Conservation (phyloP, 2,888 invertebrate genomes). For the Dysmachus trigonus region DNA sequence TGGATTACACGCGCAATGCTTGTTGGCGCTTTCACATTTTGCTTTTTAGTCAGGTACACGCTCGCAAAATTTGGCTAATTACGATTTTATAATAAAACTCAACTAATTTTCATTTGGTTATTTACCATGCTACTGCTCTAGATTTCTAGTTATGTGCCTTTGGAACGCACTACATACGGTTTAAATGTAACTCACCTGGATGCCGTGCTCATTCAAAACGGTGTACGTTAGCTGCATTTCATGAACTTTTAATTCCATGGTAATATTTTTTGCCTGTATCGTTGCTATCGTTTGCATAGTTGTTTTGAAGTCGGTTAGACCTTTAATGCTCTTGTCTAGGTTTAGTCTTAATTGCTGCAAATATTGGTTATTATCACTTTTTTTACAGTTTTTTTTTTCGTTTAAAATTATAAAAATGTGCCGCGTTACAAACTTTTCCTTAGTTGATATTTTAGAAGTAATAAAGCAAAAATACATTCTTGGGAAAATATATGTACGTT, state of each 20-base stretch:
- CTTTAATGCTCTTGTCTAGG: constrained; percentile 79
- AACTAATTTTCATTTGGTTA: background rate
- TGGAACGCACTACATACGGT: background rate
- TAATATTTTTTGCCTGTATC: constrained; percentile 78
- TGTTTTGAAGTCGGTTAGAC: constrained; percentile 81
- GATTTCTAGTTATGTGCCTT: background rate
- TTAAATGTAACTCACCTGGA: constrained; percentile 68
- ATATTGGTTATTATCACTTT: background rate
- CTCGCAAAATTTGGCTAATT: background rate
- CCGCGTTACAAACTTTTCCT: too few species aligned
- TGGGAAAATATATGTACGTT: too few species aligned
- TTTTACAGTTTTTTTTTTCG: background rate
- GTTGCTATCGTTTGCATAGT: constrained; percentile 84
- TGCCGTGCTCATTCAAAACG: constrained; percentile 76
- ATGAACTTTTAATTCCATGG: constrained; percentile 79
- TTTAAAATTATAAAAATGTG: background rate
- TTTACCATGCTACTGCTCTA: background rate
- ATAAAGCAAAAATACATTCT: too few species aligned
- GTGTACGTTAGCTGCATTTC: constrained; percentile 82
- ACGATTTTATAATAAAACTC: constrained; percentile 7
- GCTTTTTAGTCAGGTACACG: background rate
- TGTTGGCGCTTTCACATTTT: background rate
- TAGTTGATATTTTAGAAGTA: too few species aligned
- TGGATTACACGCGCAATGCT: background rate
- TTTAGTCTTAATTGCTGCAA: constrained; percentile 68